Evolutionary conservation across 92 coral and sea anemone species (phyloP).

Genomic region (Pocillopora grandis): DNA sequence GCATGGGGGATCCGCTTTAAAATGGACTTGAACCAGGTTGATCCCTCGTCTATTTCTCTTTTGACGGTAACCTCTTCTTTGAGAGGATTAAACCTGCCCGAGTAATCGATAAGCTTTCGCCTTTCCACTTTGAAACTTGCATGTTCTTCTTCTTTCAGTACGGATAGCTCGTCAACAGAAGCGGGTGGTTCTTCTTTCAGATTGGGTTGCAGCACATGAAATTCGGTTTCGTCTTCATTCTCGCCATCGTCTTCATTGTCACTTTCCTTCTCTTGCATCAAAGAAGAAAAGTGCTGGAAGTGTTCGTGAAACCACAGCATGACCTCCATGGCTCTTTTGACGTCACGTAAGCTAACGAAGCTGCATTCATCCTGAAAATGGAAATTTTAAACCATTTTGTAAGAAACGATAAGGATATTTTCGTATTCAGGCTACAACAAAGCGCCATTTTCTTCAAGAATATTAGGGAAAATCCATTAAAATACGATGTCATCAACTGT

Average conservation of each 20-base stretch:
- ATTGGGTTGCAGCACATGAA: background rate
- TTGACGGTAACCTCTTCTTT: no score
- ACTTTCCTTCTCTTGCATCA: slow-evolving; percentile 22
- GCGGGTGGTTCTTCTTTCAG: background rate
- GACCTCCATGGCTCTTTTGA: slow-evolving; percentile 83
- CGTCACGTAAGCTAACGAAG: slow-evolving; percentile 88
- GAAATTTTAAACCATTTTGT: background rate
- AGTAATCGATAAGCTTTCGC: no score
- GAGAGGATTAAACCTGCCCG: no score
- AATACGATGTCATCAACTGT: no score
- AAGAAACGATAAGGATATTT: no score
- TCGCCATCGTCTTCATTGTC: background rate
- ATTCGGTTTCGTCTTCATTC: slow-evolving; percentile 25
- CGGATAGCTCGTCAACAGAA: background rate
- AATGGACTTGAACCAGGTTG: no score
- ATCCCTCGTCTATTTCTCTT: no score
- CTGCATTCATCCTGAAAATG: slow-evolving; percentile 80
- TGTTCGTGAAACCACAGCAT: slow-evolving; percentile 81
- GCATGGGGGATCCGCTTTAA: background rate
- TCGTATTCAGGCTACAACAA: no score
- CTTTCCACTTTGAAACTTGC: background rate
- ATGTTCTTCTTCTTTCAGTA: background rate
- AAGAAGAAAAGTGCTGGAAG: slow-evolving; percentile 45
- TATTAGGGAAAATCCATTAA: no score
- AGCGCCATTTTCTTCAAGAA: no score